Base-by-base conservation (phyloP, 2,797 vertebrate species). In the Xerus rutilus region DNA sequence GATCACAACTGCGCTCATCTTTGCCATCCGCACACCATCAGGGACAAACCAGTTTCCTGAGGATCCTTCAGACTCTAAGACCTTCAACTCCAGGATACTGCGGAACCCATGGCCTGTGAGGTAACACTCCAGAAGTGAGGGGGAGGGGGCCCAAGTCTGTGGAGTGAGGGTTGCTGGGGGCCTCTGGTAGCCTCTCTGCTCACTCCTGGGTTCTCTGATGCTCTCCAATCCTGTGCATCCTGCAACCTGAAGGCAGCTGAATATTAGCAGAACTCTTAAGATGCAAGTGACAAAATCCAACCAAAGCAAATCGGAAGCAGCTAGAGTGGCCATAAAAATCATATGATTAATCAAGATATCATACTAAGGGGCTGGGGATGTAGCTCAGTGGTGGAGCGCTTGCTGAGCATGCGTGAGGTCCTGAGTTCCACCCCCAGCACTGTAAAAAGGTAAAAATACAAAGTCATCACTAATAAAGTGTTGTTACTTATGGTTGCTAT, bases 41-140 rank as follows among this genome's bases (percentile, higher is more conserved):
- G 52, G 49, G n/a, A 78, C 35, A 47, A 69, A 54, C 10, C 65
- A 72, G 35, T 49, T 82, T 90, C 32, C 86, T 77, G 13, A 77
- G 35, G 30, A n/a, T 17, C 78, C 47, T 32, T 7, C 7, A 52
- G 54, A 62, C 25, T 8, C n/a, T 25, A 20, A 18, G 3, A 45
- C n/a, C 52, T 30, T n/a, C 39, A 67, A 15, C 32, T 43, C 74
- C 77, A 49, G 86, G 57, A 32, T 47, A 39, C 28, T 62, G 5
- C 13, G 28, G 96, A 97, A 92, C 10, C 47, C 0, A 0, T 1
- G 15, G n/a, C 93, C 92, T 97, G 57, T 97, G 97, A 97, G 77
- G 84, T 97, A 97, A 97, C 13, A 91, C 39, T 32, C 0, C 6
- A 5, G 23, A 5, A 13, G 23, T 12, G 20, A 23, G 13, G 3